These are phyloP conservation scores for Trypoxylon attenuatum DNA, from an alignment of 2,888 invertebrate genomes.

Conservation along the genomic window DNA sequence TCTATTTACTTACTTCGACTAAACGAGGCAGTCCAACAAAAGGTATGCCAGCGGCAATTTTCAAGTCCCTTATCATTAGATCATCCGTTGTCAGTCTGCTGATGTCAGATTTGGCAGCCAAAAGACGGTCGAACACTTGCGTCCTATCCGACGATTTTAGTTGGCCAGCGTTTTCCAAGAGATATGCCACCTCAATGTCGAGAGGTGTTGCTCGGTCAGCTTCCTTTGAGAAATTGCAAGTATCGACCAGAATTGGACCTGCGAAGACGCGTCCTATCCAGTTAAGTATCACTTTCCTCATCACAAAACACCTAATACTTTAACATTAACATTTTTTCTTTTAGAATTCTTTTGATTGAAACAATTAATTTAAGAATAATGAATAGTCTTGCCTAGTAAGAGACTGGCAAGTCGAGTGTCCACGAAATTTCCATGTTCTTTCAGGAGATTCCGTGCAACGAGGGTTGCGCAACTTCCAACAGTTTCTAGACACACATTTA, in stretches of 20 bases:
- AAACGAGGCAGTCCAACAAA: slow-evolving; percentile 80
- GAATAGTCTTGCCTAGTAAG: slow-evolving; percentile 63
- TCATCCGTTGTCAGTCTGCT: slow-evolving; percentile 80
- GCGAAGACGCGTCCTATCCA: too few species aligned
- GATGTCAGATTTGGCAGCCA: slow-evolving; percentile 82
- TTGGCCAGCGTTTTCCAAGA: slow-evolving; percentile 78
- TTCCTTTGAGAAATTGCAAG: slow-evolving; percentile 83
- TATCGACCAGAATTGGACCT: slow-evolving; percentile 89
- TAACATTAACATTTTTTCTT: too few species aligned
- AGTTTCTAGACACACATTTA: slow-evolving; percentile 76
- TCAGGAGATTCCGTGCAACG: slow-evolving; percentile 78
- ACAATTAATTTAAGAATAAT: too few species aligned
- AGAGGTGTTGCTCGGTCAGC: slow-evolving; percentile 82
- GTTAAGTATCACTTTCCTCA: too few species aligned
- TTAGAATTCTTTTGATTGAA: too few species aligned
- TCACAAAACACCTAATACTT: too few species aligned
- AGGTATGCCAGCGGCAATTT: slow-evolving; percentile 79
- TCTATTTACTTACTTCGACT: slow-evolving; percentile 76
- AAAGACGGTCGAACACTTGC: slow-evolving; percentile 76
- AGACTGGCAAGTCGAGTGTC: slow-evolving; percentile 56
- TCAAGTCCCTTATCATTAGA: slow-evolving; percentile 85
- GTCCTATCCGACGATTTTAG: slow-evolving; percentile 63
- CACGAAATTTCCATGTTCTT: slow-evolving; percentile 59
- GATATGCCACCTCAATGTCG: slow-evolving; percentile 78
- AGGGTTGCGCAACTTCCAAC: slow-evolving; percentile 91